Percentiles rank a stretch among this genome's conserved stretches.
phyloP scores from a whole-genome alignment of 2,888 invertebrate genomes.

The Exocentrus adspersus region DNA sequence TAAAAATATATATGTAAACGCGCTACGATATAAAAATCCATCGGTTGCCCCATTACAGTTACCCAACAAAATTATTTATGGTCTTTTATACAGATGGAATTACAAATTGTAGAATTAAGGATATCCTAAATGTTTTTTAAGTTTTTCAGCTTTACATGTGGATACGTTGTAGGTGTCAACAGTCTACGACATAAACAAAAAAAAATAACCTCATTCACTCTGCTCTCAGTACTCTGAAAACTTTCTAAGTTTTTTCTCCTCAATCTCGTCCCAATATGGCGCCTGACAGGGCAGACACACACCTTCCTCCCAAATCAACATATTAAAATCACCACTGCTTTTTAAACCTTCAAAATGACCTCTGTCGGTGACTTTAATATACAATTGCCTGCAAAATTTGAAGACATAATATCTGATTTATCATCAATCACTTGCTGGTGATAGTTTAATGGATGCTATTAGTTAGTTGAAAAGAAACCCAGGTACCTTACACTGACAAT shows the following conservation, averaged over 20 bases:
- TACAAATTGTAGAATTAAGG: no score
- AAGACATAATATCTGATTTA: slow-evolving; percentile 34
- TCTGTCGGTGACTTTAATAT: slow-evolving; percentile 32
- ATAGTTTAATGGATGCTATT: slow-evolving; percentile 48
- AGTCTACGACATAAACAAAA: slow-evolving; percentile 16
- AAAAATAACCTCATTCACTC: slow-evolving; percentile 26
- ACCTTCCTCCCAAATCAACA: slow-evolving; percentile 16
- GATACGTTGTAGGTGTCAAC: slow-evolving; percentile 16
- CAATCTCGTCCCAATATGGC: slow-evolving; percentile 41
- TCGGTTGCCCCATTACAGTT: no score
- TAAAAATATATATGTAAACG: no score
- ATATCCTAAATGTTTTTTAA: no score
- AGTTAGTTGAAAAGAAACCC: slow-evolving; percentile 31
- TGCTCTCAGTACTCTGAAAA: slow-evolving; percentile 24
- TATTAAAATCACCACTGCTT: slow-evolving; percentile 10
- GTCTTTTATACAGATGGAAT: no score
- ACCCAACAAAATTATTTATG: no score
- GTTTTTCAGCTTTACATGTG: background rate
- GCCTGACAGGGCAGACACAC: slow-evolving; percentile 42
- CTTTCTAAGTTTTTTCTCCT: slow-evolving; percentile 32
- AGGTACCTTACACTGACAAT: slow-evolving; percentile 33
- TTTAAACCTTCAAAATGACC: background rate
- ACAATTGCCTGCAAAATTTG: slow-evolving; percentile 24
- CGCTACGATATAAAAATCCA: no score
- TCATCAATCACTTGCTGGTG: slow-evolving; percentile 47